These are phyloP conservation scores for Euura saliciscinereae DNA, from an alignment of 1,140 invertebrate species.

Conservation along the genomic window DNA sequence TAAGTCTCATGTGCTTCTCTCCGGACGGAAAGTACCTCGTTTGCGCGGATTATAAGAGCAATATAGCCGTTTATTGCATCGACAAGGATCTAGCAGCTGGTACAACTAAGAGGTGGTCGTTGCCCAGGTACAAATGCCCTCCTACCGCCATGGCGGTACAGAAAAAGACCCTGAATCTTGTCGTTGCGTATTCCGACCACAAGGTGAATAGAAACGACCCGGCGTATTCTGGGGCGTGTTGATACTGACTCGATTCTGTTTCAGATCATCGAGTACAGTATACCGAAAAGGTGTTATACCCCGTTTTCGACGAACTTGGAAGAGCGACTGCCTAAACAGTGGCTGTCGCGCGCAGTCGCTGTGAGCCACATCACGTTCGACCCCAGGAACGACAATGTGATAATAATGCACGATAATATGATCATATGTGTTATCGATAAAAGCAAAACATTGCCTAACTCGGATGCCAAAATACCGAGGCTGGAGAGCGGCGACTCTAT, in stretches of 20 bases:
- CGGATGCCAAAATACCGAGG: slow-evolving; percentile 49
- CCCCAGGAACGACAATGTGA: slow-evolving; percentile 61
- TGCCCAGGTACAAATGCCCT: slow-evolving; percentile 70
- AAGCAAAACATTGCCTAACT: slow-evolving; percentile 48
- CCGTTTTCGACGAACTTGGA: slow-evolving; percentile 62
- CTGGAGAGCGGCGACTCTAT: slow-evolving; percentile 47
- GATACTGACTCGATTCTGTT: slow-evolving; percentile 30
- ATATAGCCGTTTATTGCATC: slow-evolving; percentile 67
- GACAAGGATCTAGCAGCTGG: slow-evolving; percentile 37
- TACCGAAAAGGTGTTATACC: slow-evolving; percentile 63
- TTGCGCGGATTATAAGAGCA: slow-evolving; percentile 64
- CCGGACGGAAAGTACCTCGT: slow-evolving; percentile 66
- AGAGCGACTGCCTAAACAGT: slow-evolving; percentile 55
- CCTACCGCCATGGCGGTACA: slow-evolving; percentile 72
- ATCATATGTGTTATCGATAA: slow-evolving; percentile 69
- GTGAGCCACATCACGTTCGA: slow-evolving; percentile 66
- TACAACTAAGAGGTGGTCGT: slow-evolving; percentile 58
- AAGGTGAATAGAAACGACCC: slow-evolving; percentile 59
- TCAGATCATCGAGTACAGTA: slow-evolving; percentile 73
- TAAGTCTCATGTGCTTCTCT: slow-evolving; percentile 57
- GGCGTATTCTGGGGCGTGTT: not conserved
- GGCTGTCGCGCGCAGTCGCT: slow-evolving; percentile 56
- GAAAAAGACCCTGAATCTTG: slow-evolving; percentile 59
- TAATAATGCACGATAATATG: slow-evolving; percentile 70
- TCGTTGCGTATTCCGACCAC: slow-evolving; percentile 75